These are phyloP conservation scores for Smittia sp. DNA, from an alignment of 2,888 invertebrate genomes.

Conservation along the genomic window DNA sequence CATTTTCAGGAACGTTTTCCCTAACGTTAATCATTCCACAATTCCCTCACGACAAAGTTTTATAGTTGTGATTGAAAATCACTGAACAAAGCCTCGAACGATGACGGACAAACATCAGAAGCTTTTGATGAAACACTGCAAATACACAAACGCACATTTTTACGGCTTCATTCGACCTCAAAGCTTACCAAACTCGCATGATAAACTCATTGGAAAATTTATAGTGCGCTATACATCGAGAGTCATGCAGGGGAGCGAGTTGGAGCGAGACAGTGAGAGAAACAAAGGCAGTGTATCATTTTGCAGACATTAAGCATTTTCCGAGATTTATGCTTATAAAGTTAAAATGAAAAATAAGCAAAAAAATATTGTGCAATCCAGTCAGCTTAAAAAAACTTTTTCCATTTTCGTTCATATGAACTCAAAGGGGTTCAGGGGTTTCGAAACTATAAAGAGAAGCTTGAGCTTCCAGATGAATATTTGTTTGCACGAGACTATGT, in stretches of 20 bases:
- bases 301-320: slow-evolving; percentile 24
- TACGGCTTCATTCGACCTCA: neutral
- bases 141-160: neutral
- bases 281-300: slow-evolving; percentile 32
- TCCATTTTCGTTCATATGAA: neutral
- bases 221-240: no score
- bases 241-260: no score
- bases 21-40: neutral
- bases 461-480: no score
- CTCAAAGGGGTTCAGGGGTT: no score
- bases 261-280: neutral
- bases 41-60: neutral
- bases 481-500: no score
- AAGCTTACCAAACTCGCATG: neutral
- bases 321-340: slow-evolving; percentile 40
- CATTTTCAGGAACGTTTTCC: slow-evolving; percentile 3
- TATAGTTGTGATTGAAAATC: neutral
- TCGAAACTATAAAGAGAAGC: no score
- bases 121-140: neutral
- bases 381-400: slow-evolving; percentile 35
- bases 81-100: neutral
- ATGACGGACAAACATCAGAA: neutral
- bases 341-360: slow-evolving; percentile 41
- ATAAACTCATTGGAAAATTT: slow-evolving; percentile 21
- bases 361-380: slow-evolving; percentile 32